These are phyloP conservation scores for Heterotis niloticus DNA, from an alignment of 2,113 vertebrate genomes.

Conservation along the genomic window DNA sequence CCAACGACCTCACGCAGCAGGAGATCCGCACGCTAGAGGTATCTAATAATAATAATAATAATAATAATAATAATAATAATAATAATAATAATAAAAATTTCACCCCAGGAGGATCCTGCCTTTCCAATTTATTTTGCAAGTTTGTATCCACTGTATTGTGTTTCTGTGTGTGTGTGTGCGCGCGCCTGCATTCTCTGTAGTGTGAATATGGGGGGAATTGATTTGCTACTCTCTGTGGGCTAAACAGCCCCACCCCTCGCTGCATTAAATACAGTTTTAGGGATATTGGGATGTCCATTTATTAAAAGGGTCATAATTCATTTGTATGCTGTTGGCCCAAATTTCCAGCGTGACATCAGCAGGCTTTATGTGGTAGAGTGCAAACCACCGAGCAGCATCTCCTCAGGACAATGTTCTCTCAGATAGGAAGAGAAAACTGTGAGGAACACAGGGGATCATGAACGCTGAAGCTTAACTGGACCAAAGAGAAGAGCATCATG, in stretches of 20 bases:
- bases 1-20: slow-evolving; percentile 94
- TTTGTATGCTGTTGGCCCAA: neutral
- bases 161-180: neutral
- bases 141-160: too few relatives aligned
- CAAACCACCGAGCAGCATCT: neutral
- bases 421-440: neutral
- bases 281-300: neutral
- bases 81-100: too few relatives aligned
- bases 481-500: too few relatives aligned
- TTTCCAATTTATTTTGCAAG: too few relatives aligned
- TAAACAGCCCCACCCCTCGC: neutral
- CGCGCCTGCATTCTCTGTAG: neutral
- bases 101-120: too few relatives aligned
- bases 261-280: slow-evolving; percentile 6
- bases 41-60: slow-evolving; percentile 24
- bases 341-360: neutral
- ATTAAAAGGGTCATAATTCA: neutral
- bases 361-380: neutral
- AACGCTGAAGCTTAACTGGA: too few relatives aligned
- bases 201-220: neutral
- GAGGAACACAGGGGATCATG: too few relatives aligned
- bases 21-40: slow-evolving; percentile 95
- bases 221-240: slow-evolving; percentile 4
- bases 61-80: too few relatives aligned
- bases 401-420: neutral